phyloP scores from a whole-genome alignment of 2,797 vertebrate species.

The Sciurus carolinensis region DNA sequence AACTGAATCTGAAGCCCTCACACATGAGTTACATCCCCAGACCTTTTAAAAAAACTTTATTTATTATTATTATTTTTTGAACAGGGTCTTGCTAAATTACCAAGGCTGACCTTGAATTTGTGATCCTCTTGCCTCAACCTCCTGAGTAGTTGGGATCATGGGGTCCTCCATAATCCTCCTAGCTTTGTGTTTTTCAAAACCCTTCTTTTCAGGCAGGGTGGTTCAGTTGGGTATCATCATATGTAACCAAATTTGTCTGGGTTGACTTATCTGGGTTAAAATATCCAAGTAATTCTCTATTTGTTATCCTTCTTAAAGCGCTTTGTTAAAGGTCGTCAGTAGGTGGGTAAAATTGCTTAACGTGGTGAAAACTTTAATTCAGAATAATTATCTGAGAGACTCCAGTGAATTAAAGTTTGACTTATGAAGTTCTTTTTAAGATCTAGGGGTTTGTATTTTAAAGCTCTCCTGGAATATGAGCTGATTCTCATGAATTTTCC shows the following conservation, averaged over 20 bases:
- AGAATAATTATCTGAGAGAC: conserved; percentile 45
- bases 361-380: conserved; percentile 49
- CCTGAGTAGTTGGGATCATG: too few relatives aligned
- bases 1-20: too few relatives aligned
- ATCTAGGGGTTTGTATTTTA: conserved; percentile 42
- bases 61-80: too few relatives aligned
- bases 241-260: neutral
- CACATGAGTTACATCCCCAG: too few relatives aligned
- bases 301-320: neutral
- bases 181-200: neutral
- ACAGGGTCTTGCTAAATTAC: too few relatives aligned
- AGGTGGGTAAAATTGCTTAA: conserved; percentile 33
- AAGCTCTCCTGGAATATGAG: neutral
- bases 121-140: too few relatives aligned
- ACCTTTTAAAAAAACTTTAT: too few relatives aligned
- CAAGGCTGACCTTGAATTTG: too few relatives aligned
- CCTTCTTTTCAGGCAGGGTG: neutral
- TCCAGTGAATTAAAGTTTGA: conserved; percentile 49
- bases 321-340: conserved; percentile 27
- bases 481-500: conserved; percentile 23
- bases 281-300: neutral
- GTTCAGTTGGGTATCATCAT: neutral
- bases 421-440: conserved; percentile 67
- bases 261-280: conserved; percentile 46
- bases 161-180: accelerated